A percentile compares a stretch with the other conserved stretches of the same genome.
phyloP scores from a whole-genome alignment of 1,140 invertebrate species.

The Panonychus citri region DNA sequence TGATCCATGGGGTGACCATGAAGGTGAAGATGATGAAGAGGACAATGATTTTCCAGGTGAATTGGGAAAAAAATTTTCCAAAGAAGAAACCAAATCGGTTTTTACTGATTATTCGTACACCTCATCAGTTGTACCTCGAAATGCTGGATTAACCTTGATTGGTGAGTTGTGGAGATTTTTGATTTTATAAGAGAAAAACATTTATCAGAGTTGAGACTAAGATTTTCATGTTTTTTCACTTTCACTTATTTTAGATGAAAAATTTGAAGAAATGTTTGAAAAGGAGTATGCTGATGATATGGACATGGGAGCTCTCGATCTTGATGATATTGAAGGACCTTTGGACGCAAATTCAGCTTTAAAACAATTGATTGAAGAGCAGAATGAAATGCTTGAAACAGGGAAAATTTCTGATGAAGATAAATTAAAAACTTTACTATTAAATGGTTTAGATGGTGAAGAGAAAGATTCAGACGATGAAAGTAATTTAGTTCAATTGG shows the following conservation, averaged over 20 bases:
- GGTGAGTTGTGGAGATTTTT: neutral
- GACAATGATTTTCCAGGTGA: neutral
- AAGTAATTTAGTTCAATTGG: neutral
- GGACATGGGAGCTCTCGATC: conserved; percentile 52
- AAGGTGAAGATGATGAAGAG: conserved; percentile 3
- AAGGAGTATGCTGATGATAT: conserved; percentile 48
- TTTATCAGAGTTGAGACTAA: conserved; percentile 28
- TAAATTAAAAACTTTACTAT: neutral
- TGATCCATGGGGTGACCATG: too few relatives aligned
- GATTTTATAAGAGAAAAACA: too few relatives aligned
- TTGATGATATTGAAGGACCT: conserved; percentile 8
- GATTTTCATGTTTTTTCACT: too few relatives aligned
- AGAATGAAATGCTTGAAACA: neutral
- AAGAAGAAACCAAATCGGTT: conserved; percentile 57
- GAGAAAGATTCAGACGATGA: neutral
- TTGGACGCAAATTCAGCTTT: conserved; percentile 3
- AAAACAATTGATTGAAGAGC: neutral
- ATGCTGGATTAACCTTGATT: conserved; percentile 37
- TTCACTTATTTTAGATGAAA: conserved; percentile 41
- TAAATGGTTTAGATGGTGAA: neutral
- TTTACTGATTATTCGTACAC: conserved; percentile 88
- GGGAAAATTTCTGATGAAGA: neutral
- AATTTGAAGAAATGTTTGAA: conserved; percentile 40
- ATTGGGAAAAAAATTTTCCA: conserved; percentile 14
- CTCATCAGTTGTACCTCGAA: conserved; percentile 65